Percentiles rank a stretch among this genome's conserved stretches.
Evolutionary conservation across 2,888 invertebrate species (phyloP).

Genomic region (Hermaeophaga mercurialis): DNA sequence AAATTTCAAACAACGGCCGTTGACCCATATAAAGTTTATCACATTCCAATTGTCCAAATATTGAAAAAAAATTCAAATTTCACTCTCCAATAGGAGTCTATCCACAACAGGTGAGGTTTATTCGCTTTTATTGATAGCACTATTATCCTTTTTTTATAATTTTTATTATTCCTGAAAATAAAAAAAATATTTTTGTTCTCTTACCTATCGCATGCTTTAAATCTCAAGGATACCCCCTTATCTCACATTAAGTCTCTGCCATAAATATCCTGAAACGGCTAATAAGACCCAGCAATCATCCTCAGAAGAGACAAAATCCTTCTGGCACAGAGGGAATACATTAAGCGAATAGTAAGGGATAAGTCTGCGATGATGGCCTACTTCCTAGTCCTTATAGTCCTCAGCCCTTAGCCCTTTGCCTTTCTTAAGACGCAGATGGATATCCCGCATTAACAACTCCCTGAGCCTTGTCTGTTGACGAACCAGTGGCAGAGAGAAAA

Average conservation of each 20-base stretch:
- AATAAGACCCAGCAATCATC: constrained; percentile 33
- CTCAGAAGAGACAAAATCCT: constrained; percentile 46
- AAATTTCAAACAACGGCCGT: too few relatives aligned
- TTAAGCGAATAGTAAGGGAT: constrained; percentile 54
- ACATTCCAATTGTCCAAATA: too few relatives aligned
- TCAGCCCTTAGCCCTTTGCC: constrained; percentile 46
- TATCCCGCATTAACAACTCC: constrained; percentile 47
- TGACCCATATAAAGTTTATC: too few relatives aligned
- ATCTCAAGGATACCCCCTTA: too few relatives aligned
- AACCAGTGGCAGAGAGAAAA: background rate
- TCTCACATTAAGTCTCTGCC: background rate
- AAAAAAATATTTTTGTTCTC: too few relatives aligned
- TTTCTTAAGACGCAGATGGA: constrained; percentile 54
- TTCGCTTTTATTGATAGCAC: too few relatives aligned
- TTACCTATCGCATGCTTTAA: too few relatives aligned
- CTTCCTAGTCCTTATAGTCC: constrained; percentile 43
- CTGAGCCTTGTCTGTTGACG: background rate
- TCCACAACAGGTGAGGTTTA: too few relatives aligned
- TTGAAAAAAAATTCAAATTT: too few relatives aligned
- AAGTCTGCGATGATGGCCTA: constrained; percentile 54
- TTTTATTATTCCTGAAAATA: too few relatives aligned
- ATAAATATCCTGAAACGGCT: constrained; percentile 35
- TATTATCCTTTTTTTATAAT: too few relatives aligned
- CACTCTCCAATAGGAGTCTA: too few relatives aligned
- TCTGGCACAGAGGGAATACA: constrained; percentile 52